phyloP scores from a whole-genome alignment of 1,140 invertebrate species.

The Anthonomus grandis region DNA sequence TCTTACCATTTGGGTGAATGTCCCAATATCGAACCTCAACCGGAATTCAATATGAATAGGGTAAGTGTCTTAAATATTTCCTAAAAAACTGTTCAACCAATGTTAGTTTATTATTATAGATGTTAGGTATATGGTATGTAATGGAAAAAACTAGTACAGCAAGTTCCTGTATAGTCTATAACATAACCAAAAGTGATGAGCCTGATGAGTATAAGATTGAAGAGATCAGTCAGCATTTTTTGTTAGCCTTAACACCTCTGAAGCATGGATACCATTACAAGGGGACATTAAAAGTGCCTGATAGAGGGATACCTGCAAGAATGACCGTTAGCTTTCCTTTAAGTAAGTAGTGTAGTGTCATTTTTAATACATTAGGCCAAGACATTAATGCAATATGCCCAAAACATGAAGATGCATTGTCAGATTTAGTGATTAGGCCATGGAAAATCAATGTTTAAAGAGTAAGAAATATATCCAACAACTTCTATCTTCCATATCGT shows the following conservation, averaged over 20 bases:
- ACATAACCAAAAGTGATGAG: conserved; percentile 67
- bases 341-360: conserved; percentile 66
- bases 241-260: conserved; percentile 63
- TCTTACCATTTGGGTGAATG: conserved; percentile 73
- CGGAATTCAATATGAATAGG: conserved; percentile 67
- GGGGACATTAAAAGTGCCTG: conserved; percentile 63
- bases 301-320: conserved; percentile 61
- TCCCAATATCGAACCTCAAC: conserved; percentile 66
- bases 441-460: too few relatives aligned
- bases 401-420: too few relatives aligned
- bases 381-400: too few relatives aligned
- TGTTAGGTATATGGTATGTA: conserved; percentile 77
- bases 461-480: too few relatives aligned
- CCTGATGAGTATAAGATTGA: conserved; percentile 66
- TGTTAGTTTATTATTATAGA: conserved; percentile 52
- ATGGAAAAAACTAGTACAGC: conserved; percentile 80
- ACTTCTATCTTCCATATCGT: too few relatives aligned
- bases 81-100: not conserved
- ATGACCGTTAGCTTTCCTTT: conserved; percentile 76
- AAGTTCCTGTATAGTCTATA: conserved; percentile 74
- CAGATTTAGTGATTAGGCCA: too few relatives aligned
- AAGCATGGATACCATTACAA: conserved; percentile 76
- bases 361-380: too few relatives aligned
- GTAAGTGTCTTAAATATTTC: too few relatives aligned
- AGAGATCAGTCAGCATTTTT: conserved; percentile 71